Evolutionary conservation across 2,888 invertebrate species (phyloP).

Genomic region (Merodon equestris): DNA sequence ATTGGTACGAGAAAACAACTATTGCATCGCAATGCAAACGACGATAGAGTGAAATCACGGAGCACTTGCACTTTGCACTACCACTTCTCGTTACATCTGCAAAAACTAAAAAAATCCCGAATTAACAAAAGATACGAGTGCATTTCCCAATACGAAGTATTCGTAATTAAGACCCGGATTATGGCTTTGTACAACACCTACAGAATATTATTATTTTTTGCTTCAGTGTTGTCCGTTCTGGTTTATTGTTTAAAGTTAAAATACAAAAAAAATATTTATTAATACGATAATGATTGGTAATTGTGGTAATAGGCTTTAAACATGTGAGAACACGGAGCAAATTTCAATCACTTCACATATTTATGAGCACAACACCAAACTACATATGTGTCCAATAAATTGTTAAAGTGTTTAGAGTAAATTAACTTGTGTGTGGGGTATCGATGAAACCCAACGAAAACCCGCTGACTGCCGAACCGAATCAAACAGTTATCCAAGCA

Average conservation of each 20-base stretch:
- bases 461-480: conserved; percentile 66
- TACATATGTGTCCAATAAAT: conserved; percentile 7
- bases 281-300: conserved; percentile 28
- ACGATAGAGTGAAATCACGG: conserved; percentile 52
- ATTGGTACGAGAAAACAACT: not conserved
- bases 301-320: conserved; percentile 13
- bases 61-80: conserved; percentile 67
- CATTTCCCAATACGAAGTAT: conserved; percentile 17
- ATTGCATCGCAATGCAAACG: conserved; percentile 2
- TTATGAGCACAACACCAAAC: conserved; percentile 24
- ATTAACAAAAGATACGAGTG: conserved; percentile 1
- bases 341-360: conserved; percentile 21
- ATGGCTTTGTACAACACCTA: no score
- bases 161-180: no score
- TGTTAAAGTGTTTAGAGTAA: conserved; percentile 28
- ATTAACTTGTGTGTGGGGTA: conserved; percentile 38
- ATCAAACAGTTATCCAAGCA: conserved; percentile 69
- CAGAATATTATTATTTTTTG: no score
- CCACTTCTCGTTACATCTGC: conserved; percentile 21
- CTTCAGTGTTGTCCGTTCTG: no score
- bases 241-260: no score
- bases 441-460: conserved; percentile 45
- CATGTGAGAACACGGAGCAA: conserved; percentile 37
- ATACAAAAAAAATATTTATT: conserved; percentile 35
- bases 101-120: no score